These are phyloP conservation scores for Gallinago nigripennis DNA, from an alignment of 2,797 vertebrate genomes.

Conservation along the genomic window DNA sequence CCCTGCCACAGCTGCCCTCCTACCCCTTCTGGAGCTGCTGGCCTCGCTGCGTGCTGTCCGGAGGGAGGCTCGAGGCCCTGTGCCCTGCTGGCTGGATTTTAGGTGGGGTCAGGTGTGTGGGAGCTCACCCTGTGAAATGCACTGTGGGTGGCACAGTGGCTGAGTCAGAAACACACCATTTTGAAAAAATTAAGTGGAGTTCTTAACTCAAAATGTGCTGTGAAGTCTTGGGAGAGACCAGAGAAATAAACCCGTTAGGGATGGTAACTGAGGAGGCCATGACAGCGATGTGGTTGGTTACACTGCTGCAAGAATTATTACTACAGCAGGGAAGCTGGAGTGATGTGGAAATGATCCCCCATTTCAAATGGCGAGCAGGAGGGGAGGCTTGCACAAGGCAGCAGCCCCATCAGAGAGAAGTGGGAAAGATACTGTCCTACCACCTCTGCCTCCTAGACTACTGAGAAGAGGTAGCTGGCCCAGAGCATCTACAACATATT, in stretches of 20 bases:
- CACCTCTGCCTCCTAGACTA: not conserved
- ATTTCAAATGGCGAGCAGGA: rapidly evolving
- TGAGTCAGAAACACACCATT: rapidly evolving
- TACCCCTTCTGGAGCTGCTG: too few species aligned
- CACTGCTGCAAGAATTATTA: rapidly evolving
- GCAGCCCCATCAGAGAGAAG: not conserved
- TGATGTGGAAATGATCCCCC: not conserved
- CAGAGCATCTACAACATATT: not conserved
- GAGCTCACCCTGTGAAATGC: not conserved
- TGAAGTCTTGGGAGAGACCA: not conserved
- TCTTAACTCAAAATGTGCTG: not conserved
- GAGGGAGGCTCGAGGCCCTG: too few species aligned
- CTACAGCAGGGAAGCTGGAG: not conserved
- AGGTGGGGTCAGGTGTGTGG: rapidly evolving
- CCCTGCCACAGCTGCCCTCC: not conserved
- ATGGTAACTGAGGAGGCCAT: not conserved
- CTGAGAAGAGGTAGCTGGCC: not conserved
- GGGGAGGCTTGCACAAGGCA: not conserved
- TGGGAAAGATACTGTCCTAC: not conserved
- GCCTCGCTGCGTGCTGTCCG: rapidly evolving
- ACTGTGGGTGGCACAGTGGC: rapidly evolving
- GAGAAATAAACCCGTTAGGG: rapidly evolving
- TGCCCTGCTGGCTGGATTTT: too few species aligned
- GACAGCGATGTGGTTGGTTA: rapidly evolving
- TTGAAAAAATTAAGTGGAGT: not conserved